These are phyloP conservation scores for Eupithecia inturbata DNA, from an alignment of 2,888 invertebrate genomes.

Conservation along the genomic window DNA sequence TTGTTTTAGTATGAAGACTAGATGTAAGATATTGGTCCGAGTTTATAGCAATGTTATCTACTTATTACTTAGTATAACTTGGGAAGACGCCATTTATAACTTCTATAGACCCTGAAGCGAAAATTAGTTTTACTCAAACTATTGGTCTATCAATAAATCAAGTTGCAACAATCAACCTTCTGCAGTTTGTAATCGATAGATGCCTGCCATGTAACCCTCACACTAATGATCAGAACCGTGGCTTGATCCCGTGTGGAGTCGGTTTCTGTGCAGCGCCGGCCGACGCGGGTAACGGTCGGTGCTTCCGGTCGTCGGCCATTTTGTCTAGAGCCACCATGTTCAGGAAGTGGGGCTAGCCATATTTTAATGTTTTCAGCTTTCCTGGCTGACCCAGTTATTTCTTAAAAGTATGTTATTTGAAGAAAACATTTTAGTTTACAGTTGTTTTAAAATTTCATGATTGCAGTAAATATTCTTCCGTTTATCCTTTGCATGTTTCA, in stretches of 20 bases:
- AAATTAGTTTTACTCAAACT: neutral
- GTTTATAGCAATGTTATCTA: neutral
- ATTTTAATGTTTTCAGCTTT: neutral
- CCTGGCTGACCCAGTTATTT: neutral
- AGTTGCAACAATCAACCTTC: neutral
- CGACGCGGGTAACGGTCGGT: constrained; percentile 39
- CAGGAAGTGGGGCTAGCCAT: constrained; percentile 9
- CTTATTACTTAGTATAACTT: neutral
- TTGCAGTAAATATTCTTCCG: neutral
- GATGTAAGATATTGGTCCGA: neutral
- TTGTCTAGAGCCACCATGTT: constrained; percentile 35
- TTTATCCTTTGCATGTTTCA: too few species aligned
- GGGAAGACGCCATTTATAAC: neutral
- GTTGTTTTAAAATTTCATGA: neutral
- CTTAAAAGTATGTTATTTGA: neutral
- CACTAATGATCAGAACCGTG: constrained; percentile 17
- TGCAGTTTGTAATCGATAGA: neutral
- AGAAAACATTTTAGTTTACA: neutral
- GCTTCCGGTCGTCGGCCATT: constrained; percentile 40
- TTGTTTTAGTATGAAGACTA: neutral
- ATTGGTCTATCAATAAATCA: neutral
- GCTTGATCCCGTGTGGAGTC: constrained; percentile 17
- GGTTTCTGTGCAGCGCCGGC: constrained; percentile 23
- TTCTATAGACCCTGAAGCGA: neutral
- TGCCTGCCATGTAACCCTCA: neutral